These are phyloP conservation scores for Lagria hirta DNA, from an alignment of 2,888 invertebrate species.

Conservation along the genomic window DNA sequence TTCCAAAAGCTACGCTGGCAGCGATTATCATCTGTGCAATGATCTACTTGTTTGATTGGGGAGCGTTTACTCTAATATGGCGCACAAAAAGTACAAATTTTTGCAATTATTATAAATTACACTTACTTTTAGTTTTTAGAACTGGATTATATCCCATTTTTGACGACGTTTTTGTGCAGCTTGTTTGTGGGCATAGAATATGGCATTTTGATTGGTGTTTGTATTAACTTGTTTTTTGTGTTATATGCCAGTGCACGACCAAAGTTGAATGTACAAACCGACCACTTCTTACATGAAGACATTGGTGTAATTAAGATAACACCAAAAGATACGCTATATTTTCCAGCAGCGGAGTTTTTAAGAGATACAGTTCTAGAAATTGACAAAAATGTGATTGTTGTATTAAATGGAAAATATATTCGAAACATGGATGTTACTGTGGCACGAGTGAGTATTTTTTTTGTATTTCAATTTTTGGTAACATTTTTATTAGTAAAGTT, in stretches of 20 bases:
- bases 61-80: constrained; percentile 73
- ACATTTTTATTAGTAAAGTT: too few species aligned
- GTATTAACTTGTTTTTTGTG: constrained; percentile 56
- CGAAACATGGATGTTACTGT: constrained; percentile 64
- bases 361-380: constrained; percentile 54
- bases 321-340: constrained; percentile 72
- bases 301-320: constrained; percentile 59
- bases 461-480: not conserved
- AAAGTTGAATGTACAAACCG: constrained; percentile 45
- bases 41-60: constrained; percentile 77
- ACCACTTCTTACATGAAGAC: too few species aligned
- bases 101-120: too few species aligned
- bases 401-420: constrained; percentile 59
- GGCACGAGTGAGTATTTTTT: constrained; percentile 56
- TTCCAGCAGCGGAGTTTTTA: constrained; percentile 81
- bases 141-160: constrained; percentile 61
- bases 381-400: constrained; percentile 39
- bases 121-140: constrained; percentile 53
- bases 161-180: constrained; percentile 60
- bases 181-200: constrained; percentile 64
- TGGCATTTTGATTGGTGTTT: constrained; percentile 65
- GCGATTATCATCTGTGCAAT: constrained; percentile 90
- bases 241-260: constrained; percentile 60
- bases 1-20: constrained; percentile 83
- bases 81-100: constrained; percentile 69